Percentiles rank a stretch among this genome's conserved stretches.
Conservation (phyloP, 2,797 vertebrate genomes). For the Toxotes lorentzi region DNA sequence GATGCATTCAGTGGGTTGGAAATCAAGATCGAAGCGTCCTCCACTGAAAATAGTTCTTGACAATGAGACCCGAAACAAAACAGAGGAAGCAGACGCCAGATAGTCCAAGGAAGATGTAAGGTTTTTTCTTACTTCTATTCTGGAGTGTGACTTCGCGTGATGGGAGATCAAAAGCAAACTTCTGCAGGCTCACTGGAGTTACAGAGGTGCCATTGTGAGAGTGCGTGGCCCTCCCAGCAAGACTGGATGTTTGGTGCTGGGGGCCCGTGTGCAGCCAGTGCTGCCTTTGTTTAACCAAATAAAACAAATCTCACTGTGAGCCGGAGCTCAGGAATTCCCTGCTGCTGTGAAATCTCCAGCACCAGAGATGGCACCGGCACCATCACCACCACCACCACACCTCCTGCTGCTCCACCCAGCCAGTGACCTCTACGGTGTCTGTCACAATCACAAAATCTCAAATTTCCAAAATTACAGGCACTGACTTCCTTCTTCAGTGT, state of each 20-base stretch:
- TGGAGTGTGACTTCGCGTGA: constrained; percentile 55
- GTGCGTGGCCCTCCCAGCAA: constrained; percentile 37
- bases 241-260: constrained; percentile 43
- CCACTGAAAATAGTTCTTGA: constrained; percentile 31
- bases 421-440: constrained; percentile 49
- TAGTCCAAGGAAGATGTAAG: constrained; percentile 30
- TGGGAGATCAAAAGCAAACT: constrained; percentile 65
- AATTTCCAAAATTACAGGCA: constrained; percentile 32
- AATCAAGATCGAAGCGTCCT: constrained; percentile 11
- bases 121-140: constrained; percentile 45
- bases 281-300: constrained; percentile 63
- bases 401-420: constrained; percentile 12
- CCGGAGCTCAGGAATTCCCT: constrained; percentile 48
- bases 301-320: constrained; percentile 69
- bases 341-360: constrained; percentile 65
- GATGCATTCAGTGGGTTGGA: constrained; percentile 13
- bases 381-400: background rate
- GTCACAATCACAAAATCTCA: constrained; percentile 44
- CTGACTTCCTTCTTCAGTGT: constrained; percentile 26
- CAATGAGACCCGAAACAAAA: constrained; percentile 35
- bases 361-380: constrained; percentile 10
- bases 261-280: constrained; percentile 31
- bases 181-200: constrained; percentile 45
- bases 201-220: constrained; percentile 74
- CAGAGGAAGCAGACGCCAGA: constrained; percentile 33